Base-by-base conservation (phyloP, 2,888 invertebrate species). In the Fragum whitleyi region DNA sequence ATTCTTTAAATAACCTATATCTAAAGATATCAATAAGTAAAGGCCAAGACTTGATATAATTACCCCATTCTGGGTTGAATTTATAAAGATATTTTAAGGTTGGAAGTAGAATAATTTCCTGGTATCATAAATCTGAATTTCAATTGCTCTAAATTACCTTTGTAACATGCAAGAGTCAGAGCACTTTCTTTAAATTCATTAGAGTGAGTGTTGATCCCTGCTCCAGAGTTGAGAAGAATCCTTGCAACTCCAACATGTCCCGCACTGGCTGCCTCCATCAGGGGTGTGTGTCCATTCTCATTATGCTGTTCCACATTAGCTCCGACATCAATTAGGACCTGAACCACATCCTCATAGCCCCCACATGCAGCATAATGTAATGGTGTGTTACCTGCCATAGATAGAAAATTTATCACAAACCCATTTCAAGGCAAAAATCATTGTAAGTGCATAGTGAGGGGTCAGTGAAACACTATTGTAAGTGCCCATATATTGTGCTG, bases 121-220 rank as follows among this genome's bases (percentile, higher is more conserved):
- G n/a, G n/a, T n/a, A n/a, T n/a, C n/a, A n/a, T n/a, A n/a, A n/a
- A n/a, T n/a, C n/a, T n/a, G n/a, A n/a, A n/a, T n/a, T n/a, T n/a
- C n/a, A n/a, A n/a, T n/a, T n/a, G n/a, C n/a, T n/a, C n/a, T n/a
- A n/a, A n/a, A n/a, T 75, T 85, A 93, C 95, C 98, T 95, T 98
- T 98, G 94, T 97, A 99, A 95, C 98, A 98, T 89, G 98, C 99
- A 74, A 97, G 94, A 16, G 98, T 99, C 36, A 99, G 96, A 16
- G 99, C 99, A 21, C 98, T 98, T 95, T 99, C 99, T 94, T 99
- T 98, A 95, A 99, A 99, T 95, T 99, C 98, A 95, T 98, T 98
- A 77, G 98, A 98, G 95, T 99, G 98, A 86, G 99, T 98, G 95
- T 99, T 99, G 93, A 99, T 99, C 89, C 98, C 98, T 86, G 99